Evolutionary conservation across 2,113 vertebrate species (phyloP), one percentile per base, ranked within the genome.

Genomic region (Ptychochromis oligacanthus): DNA sequence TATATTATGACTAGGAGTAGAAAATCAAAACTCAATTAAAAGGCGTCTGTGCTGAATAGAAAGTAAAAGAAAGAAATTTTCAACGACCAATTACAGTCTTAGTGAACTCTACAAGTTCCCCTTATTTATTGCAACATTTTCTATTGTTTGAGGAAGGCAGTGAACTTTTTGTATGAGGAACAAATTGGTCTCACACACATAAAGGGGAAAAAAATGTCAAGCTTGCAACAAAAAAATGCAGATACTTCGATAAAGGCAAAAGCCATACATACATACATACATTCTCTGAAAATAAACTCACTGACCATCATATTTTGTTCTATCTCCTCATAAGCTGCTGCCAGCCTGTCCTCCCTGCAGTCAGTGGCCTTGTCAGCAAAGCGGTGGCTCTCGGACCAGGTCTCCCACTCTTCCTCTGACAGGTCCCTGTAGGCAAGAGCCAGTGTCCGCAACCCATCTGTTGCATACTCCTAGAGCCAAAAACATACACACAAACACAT

Each of bases 301-400:
- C 89, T 0, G 88, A 99, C 98, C 97, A 96, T 96, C 97, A 99
- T 97, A 84, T 99, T 94, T 1, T 95, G 97, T 86, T 99, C 98
- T 4, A 99, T 97, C 82, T 98, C 96, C 4, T 98, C 97, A 0
- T 99, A 99, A n/a, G 96, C 80, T 3, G 92, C 96, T 10, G 97
- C 96, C 89, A 99, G 89, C 5, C 95, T 88, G 83, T 98, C 97
- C 24, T 99, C 98, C 9, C 95, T 95, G 86, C 91, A 96, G 88
- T 96, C 95, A 0, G 89, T 65, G 24, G 95, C 95, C 5, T 93
- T 93, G 70, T 95, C 95, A 1, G 97, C 97, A 1, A 87, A 91
- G 6, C 90, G 95, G 67, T 96, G 95, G 17, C 93, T 94, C 88
- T 96, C 92, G 0, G 96, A 93, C 98, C 98, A 99, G 0, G 94